Percentiles rank a stretch among this genome's conserved stretches.
phyloP scores from a whole-genome alignment of 2,888 invertebrate species.

The Eulithis testata region DNA sequence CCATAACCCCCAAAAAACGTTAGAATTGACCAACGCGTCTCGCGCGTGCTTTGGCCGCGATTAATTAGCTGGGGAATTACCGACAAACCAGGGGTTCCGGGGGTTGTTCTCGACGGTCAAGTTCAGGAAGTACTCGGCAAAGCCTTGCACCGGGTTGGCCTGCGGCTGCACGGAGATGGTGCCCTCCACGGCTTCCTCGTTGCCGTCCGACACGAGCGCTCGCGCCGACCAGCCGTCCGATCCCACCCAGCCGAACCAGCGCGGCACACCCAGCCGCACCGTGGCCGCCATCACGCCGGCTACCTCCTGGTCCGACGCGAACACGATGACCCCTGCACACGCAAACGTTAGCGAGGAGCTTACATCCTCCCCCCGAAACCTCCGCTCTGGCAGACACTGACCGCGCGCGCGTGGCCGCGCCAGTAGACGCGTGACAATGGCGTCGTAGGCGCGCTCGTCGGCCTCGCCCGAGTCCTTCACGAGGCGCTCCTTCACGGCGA shows the following conservation, averaged over 20 bases:
- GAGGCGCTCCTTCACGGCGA: constrained; percentile 96
- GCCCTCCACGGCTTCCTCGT: constrained; percentile 90
- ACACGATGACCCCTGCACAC: constrained; percentile 95
- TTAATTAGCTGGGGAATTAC: constrained; percentile 82
- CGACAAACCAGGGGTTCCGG: constrained; percentile 98
- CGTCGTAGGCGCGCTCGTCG: constrained; percentile 93
- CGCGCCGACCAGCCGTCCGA: constrained; percentile 98
- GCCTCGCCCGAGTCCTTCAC: constrained; percentile 98
- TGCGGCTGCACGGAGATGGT: constrained; percentile 97
- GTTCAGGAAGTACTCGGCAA: constrained; percentile 93
- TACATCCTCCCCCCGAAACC: not conserved
- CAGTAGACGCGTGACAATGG: constrained; percentile 91
- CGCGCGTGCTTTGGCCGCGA: not conserved
- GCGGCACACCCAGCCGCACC: constrained; percentile 91
- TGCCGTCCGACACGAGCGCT: constrained; percentile 92
- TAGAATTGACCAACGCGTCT: not conserved
- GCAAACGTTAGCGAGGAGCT: not conserved
- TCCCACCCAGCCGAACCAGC: constrained; percentile 96
- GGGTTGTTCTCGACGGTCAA: constrained; percentile 94
- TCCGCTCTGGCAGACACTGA: constrained; percentile 56
- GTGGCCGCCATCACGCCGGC: constrained; percentile 97
- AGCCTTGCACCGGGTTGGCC: constrained; percentile 94
- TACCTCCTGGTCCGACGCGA: constrained; percentile 98
- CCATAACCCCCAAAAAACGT: not conserved
- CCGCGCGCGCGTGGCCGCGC: constrained; percentile 95